phyloP scores from a whole-genome alignment of 2,797 vertebrate genomes.

The Moxostoma hubbsi region DNA sequence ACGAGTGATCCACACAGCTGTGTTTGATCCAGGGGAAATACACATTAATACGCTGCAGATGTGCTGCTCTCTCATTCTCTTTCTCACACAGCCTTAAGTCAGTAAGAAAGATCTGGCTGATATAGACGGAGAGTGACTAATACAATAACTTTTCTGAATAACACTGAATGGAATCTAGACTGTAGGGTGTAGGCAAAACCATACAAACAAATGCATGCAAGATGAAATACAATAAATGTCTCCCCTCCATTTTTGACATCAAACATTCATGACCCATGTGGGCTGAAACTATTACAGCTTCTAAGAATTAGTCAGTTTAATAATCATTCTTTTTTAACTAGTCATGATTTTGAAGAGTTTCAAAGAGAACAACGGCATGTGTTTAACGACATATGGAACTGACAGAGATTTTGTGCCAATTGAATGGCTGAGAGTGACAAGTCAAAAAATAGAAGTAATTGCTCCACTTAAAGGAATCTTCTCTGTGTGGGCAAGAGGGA shows the following conservation, averaged over 20 bases:
- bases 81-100: conserved; percentile 5
- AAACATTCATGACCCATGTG: conserved; percentile 19
- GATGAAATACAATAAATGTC: conserved; percentile 32
- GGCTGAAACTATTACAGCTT: neutral
- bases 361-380: neutral
- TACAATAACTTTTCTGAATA: conserved; percentile 25
- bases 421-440: neutral
- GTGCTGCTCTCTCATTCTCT: conserved; percentile 7
- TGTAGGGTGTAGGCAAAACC: neutral
- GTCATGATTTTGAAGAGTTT: conserved; percentile 2
- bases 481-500: conserved; percentile 15
- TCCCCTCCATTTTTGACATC: neutral
- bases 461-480: conserved; percentile 36
- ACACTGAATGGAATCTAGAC: conserved; percentile 11
- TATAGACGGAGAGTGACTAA: conserved; percentile 14
- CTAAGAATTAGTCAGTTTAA: neutral
- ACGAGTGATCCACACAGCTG: conserved; percentile 58
- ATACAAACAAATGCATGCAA: conserved; percentile 1
- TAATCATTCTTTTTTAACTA: conserved; percentile 16
- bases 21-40: conserved; percentile 49
- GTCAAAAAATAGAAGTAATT: conserved; percentile 10
- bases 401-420: neutral
- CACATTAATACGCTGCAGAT: conserved; percentile 66
- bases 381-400: conserved; percentile 4
- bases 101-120: conserved; percentile 27